Base-by-base conservation (phyloP, 1,140 invertebrate species). In the Physella acuta region DNA sequence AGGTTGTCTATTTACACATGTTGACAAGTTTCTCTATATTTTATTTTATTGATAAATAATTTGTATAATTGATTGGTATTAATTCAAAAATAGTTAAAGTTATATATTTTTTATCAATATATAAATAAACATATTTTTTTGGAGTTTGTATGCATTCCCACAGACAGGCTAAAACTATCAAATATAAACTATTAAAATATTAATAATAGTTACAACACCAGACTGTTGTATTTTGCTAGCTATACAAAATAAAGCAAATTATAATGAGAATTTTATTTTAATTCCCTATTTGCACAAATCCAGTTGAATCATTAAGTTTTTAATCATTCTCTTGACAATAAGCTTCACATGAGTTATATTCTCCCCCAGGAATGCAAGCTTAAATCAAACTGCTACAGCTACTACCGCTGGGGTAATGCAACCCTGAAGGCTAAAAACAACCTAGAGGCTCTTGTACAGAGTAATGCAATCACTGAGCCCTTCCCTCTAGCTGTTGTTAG, bases 341-440 rank as follows among this genome's bases (percentile, higher is more conserved):
- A n/a, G n/a, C n/a, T n/a, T n/a, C n/a, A n/a, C n/a, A n/a, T n/a
- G n/a, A n/a, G n/a, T n/a, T n/a, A n/a, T n/a, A n/a, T n/a, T n/a
- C n/a, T n/a, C n/a, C n/a, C n/a, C n/a, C 24, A 55, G 53, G 4
- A 58, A 16, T 58, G 56, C 28, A 28, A n/a, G 4, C 2, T 3
- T 14, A 33, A 58, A 4, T 53, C n/a, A 24, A 34, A 61, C 3
- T 51, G 44, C 17, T 3, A 2, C 5, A 64, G 62, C 30, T 14
- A 8, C 39, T 64, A 33, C 28, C 11, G 2, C 14, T 64, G 37
- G 62, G 49, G 62, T n/a, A 67, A 67, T 56, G 34, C 64, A 1
- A 56, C 64, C 28, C 3, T 2, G 17, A 55, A 56, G 16, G 64
- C 64, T 5, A 30, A n/a, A 20, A 37, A 30, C 11, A 26, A 67